These are phyloP conservation scores for Campaea margaritaria DNA, from an alignment of 2,888 invertebrate species.

Conservation along the genomic window DNA sequence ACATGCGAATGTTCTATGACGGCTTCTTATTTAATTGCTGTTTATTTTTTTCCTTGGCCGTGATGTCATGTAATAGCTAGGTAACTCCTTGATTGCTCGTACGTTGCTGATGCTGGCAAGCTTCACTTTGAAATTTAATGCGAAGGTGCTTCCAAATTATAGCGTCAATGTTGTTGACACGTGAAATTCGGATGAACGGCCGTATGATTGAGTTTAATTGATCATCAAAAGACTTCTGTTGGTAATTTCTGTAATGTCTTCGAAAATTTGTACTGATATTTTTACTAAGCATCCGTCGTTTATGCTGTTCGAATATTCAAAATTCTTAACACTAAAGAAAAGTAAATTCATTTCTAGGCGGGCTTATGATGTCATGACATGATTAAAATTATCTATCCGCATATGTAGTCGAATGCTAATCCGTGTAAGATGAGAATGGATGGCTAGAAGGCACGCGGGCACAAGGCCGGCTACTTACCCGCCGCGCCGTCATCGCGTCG, in stretches of 20 bases:
- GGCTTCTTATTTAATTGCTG: conserved; percentile 66
- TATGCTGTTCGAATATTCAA: too few relatives aligned
- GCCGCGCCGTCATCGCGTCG: conserved; percentile 47
- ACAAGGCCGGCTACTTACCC: conserved; percentile 82
- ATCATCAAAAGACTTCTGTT: conserved; percentile 19
- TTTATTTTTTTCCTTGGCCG: conserved; percentile 70
- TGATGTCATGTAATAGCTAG: conserved; percentile 73
- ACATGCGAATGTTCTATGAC: conserved; percentile 77
- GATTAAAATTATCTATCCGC: conserved; percentile 2
- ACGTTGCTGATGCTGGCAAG: conserved; percentile 34
- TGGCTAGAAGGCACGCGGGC: conserved; percentile 72
- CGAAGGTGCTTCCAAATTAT: conserved; percentile 48
- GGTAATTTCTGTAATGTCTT: conserved; percentile 11
- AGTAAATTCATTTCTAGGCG: too few relatives aligned
- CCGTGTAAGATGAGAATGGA: conserved; percentile 75
- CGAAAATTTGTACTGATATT: not conserved
- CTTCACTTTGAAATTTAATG: conserved; percentile 31
- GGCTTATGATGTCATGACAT: too few relatives aligned
- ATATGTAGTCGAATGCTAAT: conserved; percentile 38
- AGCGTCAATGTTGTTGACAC: conserved; percentile 42
- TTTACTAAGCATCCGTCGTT: too few relatives aligned
- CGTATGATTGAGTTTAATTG: conserved; percentile 29
- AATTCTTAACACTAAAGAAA: too few relatives aligned
- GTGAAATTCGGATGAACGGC: conserved; percentile 18
- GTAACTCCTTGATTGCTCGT: conserved; percentile 54